Evolutionary conservation across 2,888 invertebrate genomes (phyloP).

Genomic region (Agrochola macilenta): DNA sequence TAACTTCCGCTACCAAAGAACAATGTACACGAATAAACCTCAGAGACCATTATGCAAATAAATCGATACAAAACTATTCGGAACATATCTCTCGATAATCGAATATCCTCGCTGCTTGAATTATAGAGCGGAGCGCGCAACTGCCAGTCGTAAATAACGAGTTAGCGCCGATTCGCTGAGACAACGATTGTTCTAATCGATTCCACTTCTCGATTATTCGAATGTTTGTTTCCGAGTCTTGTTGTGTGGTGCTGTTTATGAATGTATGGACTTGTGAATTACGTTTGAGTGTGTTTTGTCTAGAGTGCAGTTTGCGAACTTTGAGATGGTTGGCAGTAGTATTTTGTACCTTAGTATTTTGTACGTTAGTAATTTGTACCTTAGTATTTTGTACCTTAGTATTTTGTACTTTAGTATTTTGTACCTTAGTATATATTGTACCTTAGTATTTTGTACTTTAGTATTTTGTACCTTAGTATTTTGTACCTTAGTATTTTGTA

Average conservation of each 20-base stretch:
- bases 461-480: not conserved
- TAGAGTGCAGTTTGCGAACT: not conserved
- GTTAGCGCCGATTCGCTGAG: constrained; percentile 62
- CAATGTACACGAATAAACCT: constrained; percentile 43
- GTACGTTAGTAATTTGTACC: not conserved
- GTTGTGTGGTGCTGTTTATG: constrained; percentile 43
- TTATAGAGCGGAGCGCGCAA: constrained; percentile 73
- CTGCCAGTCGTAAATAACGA: constrained; percentile 75
- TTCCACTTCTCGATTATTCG: constrained; percentile 67
- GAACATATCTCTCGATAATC: constrained; percentile 62
- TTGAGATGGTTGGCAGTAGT: not conserved
- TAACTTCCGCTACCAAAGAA: constrained; percentile 11
- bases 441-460: too few relatives aligned
- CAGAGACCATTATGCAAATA: constrained; percentile 55
- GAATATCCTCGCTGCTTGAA: constrained; percentile 69
- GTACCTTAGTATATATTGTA: not conserved
- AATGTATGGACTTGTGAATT: constrained; percentile 40
- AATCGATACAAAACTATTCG: constrained; percentile 62
- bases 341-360: not conserved
- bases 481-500: not conserved
- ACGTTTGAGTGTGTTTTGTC: constrained; percentile 20
- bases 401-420: constrained; percentile 1
- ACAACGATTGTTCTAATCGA: constrained; percentile 71
- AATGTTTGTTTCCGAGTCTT: constrained; percentile 54
- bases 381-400: too few relatives aligned